phyloP scores from a whole-genome alignment of 2,888 invertebrate species.

The Loripinus fragilis region DNA sequence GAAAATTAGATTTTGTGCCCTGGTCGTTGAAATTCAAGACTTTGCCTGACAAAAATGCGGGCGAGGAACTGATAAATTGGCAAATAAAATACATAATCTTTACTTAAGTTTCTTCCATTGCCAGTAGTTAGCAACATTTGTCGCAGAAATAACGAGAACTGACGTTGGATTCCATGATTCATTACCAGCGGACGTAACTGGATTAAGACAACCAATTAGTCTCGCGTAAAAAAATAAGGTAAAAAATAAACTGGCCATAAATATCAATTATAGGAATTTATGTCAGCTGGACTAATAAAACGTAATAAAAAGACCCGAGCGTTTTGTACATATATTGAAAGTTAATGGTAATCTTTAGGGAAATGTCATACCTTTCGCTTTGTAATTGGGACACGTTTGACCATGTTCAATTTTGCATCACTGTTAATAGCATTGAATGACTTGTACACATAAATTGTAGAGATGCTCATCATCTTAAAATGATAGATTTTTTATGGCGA shows the following conservation, averaged over 20 bases:
- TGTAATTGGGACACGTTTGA: too few species aligned
- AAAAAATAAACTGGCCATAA: constrained; percentile 8
- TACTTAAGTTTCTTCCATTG: constrained; percentile 9
- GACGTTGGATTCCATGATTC: constrained; percentile 8
- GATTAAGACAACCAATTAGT: constrained; percentile 12
- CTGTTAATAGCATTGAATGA: too few species aligned
- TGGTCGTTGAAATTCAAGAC: constrained; percentile 53
- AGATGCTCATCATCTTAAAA: too few species aligned
- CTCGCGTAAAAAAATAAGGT: not conserved
- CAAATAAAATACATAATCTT: constrained; percentile 53
- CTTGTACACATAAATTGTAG: too few species aligned
- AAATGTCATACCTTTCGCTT: too few species aligned
- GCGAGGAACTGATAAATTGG: constrained; percentile 58
- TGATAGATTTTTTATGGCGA: too few species aligned
- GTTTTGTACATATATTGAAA: too few species aligned
- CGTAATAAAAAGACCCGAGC: too few species aligned
- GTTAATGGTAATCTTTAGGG: too few species aligned
- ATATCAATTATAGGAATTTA: constrained; percentile 1
- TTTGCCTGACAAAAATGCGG: constrained; percentile 60
- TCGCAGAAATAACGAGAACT: not conserved
- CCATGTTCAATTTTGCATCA: too few species aligned
- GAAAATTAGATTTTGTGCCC: constrained; percentile 62
- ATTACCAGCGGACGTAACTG: not conserved
- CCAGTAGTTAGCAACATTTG: constrained; percentile 9
- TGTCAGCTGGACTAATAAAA: too few species aligned